A percentile compares a stretch with the other conserved stretches of the same genome.
Conservation (phyloP, 1,140 invertebrate species). For the Hydropsyche tenuis region DNA sequence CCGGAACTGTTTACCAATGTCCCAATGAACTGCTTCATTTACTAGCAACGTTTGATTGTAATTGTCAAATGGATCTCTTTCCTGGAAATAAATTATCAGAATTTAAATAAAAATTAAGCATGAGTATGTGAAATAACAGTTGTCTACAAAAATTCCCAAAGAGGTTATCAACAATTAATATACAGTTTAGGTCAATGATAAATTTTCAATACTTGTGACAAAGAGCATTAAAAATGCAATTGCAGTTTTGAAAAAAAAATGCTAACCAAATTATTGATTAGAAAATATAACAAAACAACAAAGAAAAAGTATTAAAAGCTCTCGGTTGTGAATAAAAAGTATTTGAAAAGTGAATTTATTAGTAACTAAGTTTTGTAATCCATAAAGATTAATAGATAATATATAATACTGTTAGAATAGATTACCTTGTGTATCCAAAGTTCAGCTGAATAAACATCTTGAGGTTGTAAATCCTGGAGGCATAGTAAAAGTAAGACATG, state of each 20-base stretch:
- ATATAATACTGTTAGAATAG: neutral
- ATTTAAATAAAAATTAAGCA: neutral
- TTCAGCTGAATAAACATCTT: constrained; percentile 75
- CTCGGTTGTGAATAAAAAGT: no score
- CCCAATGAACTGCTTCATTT: constrained; percentile 79
- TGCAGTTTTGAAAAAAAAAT: no score
- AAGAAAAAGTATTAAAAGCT: no score
- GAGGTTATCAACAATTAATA: neutral
- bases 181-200: neutral
- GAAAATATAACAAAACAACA: no score
- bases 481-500: constrained; percentile 73
- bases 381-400: no score
- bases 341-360: no score
- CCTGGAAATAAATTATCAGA: constrained; percentile 47
- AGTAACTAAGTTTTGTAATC: no score
- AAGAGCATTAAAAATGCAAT: neutral
- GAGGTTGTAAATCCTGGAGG: constrained; percentile 72
- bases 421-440: constrained; percentile 81
- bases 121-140: no score
- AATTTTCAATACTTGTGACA: neutral
- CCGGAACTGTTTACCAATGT: constrained; percentile 71
- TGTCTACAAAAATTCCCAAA: no score
- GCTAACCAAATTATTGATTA: no score
- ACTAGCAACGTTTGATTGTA: constrained; percentile 78
- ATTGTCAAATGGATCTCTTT: constrained; percentile 56